Evolutionary conservation across 2,888 invertebrate genomes (phyloP).

Genomic region (Nemotelus nigrinus): DNA sequence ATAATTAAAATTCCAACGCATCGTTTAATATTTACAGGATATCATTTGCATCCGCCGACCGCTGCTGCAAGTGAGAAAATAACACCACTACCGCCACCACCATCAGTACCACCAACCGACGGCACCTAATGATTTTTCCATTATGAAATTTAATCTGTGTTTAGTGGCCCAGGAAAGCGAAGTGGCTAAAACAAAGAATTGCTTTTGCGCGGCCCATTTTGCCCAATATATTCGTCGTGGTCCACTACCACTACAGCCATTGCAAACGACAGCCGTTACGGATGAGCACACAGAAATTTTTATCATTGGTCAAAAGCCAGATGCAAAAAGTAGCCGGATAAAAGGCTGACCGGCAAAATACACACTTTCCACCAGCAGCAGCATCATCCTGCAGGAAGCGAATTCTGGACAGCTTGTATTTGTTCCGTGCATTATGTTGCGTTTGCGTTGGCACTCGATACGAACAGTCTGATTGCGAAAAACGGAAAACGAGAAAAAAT

Average conservation of each 20-base stretch:
- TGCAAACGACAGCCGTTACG: constrained; percentile 3
- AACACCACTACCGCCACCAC: no score
- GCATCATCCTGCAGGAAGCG: constrained; percentile 23
- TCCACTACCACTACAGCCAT: not conserved
- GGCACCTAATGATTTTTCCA: constrained; percentile 39
- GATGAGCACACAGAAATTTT: constrained; percentile 32
- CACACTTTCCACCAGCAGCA: constrained; percentile 9
- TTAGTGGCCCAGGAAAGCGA: constrained; percentile 36
- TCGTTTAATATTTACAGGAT: no score
- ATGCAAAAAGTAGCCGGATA: constrained; percentile 24
- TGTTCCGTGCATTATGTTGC: not conserved
- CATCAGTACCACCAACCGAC: not conserved
- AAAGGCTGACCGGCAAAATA: constrained; percentile 29
- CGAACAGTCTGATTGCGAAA: not conserved
- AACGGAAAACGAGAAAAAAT: not conserved
- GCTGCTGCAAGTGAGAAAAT: no score
- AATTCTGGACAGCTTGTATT: constrained; percentile 21
- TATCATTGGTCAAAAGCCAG: constrained; percentile 38
- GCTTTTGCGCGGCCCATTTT: constrained; percentile 22
- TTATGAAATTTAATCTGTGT: constrained; percentile 41
- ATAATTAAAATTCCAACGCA: no score
- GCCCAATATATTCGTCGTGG: constrained; percentile 14
- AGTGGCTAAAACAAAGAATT: constrained; percentile 30
- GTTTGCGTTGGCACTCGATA: not conserved
- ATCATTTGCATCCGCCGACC: no score